Percentiles rank a stretch among this genome's conserved stretches.
These are phyloP conservation scores for Polypterus bichir DNA, from an alignment of 2,113 vertebrate species.

Conservation along the genomic window DNA sequence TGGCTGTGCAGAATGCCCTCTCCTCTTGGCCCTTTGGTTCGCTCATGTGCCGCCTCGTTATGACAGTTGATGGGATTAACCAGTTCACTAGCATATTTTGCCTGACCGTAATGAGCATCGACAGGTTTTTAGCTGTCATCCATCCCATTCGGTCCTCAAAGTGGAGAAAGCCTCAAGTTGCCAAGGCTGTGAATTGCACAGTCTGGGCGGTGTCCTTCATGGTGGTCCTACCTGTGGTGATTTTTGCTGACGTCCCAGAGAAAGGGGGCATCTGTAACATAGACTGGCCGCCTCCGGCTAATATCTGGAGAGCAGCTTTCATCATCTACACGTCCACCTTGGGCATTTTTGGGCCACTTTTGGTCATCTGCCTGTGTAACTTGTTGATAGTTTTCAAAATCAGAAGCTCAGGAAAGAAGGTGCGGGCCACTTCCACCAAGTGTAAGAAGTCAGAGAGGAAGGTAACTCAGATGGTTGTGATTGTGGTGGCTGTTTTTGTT, in stretches of 20 bases:
- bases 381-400: conserved; percentile 83
- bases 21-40: conserved; percentile 91
- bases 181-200: conserved; percentile 66
- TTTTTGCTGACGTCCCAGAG: conserved; percentile 71
- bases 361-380: conserved; percentile 85
- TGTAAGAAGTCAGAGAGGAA: conserved; percentile 75
- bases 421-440: conserved; percentile 60
- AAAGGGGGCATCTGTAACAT: conserved; percentile 84
- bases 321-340: conserved; percentile 76
- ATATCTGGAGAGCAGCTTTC: conserved; percentile 74
- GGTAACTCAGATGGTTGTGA: conserved; percentile 88
- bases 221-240: conserved; percentile 81
- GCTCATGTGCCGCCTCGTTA: conserved; percentile 84
- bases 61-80: conserved; percentile 89
- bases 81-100: conserved; percentile 98
- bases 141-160: conserved; percentile 72
- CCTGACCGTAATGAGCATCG: conserved; percentile 86
- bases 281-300: conserved; percentile 78
- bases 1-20: conserved; percentile 80
- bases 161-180: conserved; percentile 75
- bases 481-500: conserved; percentile 77
- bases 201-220: conserved; percentile 78
- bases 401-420: conserved; percentile 66
- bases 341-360: conserved; percentile 79
- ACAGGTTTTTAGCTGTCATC: conserved; percentile 85